Conservation (phyloP, 2,797 vertebrate species). For the Jordanella pulchra region DNA sequence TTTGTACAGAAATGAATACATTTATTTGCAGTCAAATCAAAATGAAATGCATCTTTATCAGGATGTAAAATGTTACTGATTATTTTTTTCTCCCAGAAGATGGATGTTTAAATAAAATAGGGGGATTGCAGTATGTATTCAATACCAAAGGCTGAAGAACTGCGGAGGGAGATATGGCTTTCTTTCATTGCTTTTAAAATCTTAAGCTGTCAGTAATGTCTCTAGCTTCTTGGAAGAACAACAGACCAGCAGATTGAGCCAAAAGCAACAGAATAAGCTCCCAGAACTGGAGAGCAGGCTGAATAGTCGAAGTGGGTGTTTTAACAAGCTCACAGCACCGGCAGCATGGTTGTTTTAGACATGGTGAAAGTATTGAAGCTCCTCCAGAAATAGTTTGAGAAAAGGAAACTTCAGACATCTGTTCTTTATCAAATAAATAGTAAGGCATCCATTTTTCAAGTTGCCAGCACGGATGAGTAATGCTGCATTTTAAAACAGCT, state of each 20-base stretch:
- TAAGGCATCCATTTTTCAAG: slow-evolving; percentile 50
- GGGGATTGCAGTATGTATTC: slow-evolving; percentile 36
- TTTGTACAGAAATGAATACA: background rate
- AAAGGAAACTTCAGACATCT: slow-evolving; percentile 64
- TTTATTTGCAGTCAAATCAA: no score
- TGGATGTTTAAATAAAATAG: slow-evolving; percentile 44
- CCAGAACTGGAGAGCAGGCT: slow-evolving; percentile 31
- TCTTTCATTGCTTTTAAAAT: slow-evolving; percentile 47
- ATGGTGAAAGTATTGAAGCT: slow-evolving; percentile 55
- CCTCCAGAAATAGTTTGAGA: slow-evolving; percentile 48
- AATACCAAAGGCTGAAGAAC: slow-evolving; percentile 43
- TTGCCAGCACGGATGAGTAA: slow-evolving; percentile 25
- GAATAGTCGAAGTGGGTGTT: slow-evolving; percentile 57
- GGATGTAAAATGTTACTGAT: slow-evolving; percentile 44
- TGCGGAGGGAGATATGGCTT: slow-evolving; percentile 42
- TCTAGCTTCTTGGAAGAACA: slow-evolving; percentile 57
- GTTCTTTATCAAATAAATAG: slow-evolving; percentile 64
- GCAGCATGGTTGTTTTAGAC: slow-evolving; percentile 38
- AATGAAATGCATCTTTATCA: background rate
- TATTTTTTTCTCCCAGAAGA: slow-evolving; percentile 52
- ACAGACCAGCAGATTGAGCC: slow-evolving; percentile 53
- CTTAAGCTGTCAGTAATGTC: slow-evolving; percentile 55
- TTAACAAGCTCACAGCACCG: slow-evolving; percentile 46
- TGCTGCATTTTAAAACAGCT: slow-evolving; percentile 57
- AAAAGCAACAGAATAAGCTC: slow-evolving; percentile 65